Conservation (phyloP, 2,888 invertebrate species). For the Entomobrya multifasciata region DNA sequence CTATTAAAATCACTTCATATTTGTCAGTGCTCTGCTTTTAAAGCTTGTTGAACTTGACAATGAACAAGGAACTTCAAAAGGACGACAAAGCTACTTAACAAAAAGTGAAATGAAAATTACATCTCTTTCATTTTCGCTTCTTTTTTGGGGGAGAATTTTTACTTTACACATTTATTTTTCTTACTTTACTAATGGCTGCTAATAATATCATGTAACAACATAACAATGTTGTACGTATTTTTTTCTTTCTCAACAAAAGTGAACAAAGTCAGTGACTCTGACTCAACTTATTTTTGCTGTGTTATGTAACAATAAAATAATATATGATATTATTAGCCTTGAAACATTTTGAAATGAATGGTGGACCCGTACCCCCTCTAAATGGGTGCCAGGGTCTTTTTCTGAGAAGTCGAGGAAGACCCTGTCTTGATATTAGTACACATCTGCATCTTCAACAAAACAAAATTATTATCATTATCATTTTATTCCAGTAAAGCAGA, state of each 20-base stretch:
- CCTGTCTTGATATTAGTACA: not conserved
- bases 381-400: too few species aligned
- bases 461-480: too few species aligned
- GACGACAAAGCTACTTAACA: not conserved
- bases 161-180: not conserved
- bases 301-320: not conserved
- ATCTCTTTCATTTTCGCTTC: slow-evolving; percentile 35
- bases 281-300: slow-evolving; percentile 18
- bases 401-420: too few species aligned
- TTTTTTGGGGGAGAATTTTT: not conserved
- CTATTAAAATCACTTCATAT: slow-evolving; percentile 39
- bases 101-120: slow-evolving; percentile 47
- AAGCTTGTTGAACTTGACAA: slow-evolving; percentile 49
- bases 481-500: too few species aligned
- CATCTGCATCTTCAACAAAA: not conserved
- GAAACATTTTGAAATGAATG: not conserved
- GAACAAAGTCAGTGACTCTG: slow-evolving; percentile 54
- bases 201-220: slow-evolving; percentile 45
- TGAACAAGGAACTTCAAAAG: not conserved
- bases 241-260: slow-evolving; percentile 4
- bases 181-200: slow-evolving; percentile 27
- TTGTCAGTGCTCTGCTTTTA: too few species aligned
- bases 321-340: too few species aligned
- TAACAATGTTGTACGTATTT: too few species aligned
- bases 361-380: too few species aligned